Conservation (phyloP, 1,140 invertebrate genomes). For the Drosophila truncata region DNA sequence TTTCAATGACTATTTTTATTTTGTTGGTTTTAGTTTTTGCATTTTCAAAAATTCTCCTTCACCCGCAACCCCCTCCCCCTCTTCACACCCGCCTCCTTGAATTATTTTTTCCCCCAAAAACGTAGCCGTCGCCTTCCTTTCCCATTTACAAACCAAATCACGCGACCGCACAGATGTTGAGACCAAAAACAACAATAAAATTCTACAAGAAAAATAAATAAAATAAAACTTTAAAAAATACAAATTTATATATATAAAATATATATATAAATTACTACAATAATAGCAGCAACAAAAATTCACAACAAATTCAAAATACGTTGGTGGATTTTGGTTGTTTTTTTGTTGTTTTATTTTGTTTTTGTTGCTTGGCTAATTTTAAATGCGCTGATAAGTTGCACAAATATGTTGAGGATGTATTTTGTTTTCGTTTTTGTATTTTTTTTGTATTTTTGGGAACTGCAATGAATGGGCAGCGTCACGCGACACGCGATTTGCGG, state of each 20-base stretch:
- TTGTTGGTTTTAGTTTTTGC: slow-evolving; percentile 74
- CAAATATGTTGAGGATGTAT: slow-evolving; percentile 77
- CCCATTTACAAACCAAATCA: slow-evolving; percentile 82
- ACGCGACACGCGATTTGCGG: slow-evolving; percentile 57
- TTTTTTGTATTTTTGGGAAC: too few species aligned
- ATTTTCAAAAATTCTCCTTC: too few species aligned
- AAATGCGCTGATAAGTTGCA: slow-evolving; percentile 82
- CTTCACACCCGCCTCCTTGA: neutral
- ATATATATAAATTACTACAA: slow-evolving; percentile 10
- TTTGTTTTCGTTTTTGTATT: slow-evolving; percentile 25
- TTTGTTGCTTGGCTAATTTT: slow-evolving; percentile 67
- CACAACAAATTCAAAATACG: slow-evolving; percentile 48
- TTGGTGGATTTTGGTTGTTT: slow-evolving; percentile 40
- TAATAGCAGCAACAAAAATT: slow-evolving; percentile 16
- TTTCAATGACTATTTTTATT: slow-evolving; percentile 81
- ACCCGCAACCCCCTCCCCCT: neutral
- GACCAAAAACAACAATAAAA: slow-evolving; percentile 10
- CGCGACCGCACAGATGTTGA: slow-evolving; percentile 75
- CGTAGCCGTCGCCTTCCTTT: slow-evolving; percentile 33
- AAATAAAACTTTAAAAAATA: neutral
- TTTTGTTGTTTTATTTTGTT: neutral
- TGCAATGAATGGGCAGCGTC: slow-evolving; percentile 62
- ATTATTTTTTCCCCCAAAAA: slow-evolving; percentile 14
- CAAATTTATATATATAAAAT: neutral
- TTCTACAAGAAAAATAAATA: neutral